Base-by-base conservation (phyloP, 2,888 invertebrate species). In the Phortica okadai region DNA sequence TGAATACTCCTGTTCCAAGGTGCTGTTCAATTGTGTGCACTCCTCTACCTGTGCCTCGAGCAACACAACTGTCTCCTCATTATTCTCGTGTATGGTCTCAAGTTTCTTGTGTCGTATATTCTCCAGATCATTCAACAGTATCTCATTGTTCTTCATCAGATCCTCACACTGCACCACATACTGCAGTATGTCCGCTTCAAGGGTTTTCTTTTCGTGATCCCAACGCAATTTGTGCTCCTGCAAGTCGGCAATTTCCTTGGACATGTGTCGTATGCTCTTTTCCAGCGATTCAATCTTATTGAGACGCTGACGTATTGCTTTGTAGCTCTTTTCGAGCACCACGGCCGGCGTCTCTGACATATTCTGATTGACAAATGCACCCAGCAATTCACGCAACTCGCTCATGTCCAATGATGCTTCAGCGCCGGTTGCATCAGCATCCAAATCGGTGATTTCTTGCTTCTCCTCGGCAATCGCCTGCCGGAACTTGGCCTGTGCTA, bases 1-100 rank as follows among this genome's bases (percentile, higher is more conserved):
- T 69, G 92, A 90, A 70, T 94, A 93, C 90, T 94, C 45, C 70
- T 93, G 92, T 85, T 94, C 93, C 84, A 95, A 92, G 7, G 92
- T 92, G 81, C 93, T 92, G 83, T 94, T 94, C n/a, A 93, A 90
- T 82, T 91, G 93, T 79, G 92, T 93, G 66, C 92, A 93, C 84
- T 94, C 93, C 73, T 95, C 95, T 69, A 95, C 88, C 89, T 95
- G 94, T 0, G 92, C 92, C 91, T 95, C 95, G 82, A 95, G 88
- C 82, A 94, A 93, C 0, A 93, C 92, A 79, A 95, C 90, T 80
- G 94, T 94, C 83, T 95, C 95, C 91, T 95, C 95, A 84, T 95
- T 95, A 1, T 94, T 93, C 91, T 95, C 95, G 73, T 94, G 94
- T 74, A 95, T 95, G 0, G 95, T 95, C 89, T 95, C 94, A 81